Conservation (phyloP, 2,888 invertebrate species). For the Scaptomyza cyrtandrae region DNA sequence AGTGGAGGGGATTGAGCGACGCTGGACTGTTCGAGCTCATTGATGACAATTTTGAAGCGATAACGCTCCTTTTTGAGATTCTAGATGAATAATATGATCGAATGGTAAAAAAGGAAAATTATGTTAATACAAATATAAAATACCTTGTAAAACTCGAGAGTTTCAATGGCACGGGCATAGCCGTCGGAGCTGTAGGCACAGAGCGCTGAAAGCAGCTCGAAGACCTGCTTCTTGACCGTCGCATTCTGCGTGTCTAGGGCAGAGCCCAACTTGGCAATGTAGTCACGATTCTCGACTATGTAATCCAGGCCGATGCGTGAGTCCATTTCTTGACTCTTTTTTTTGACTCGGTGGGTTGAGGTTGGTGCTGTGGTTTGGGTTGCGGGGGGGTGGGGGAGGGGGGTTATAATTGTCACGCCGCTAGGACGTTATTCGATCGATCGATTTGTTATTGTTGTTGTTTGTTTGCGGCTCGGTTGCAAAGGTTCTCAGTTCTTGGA, state of each 20-base stretch:
- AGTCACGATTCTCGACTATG: constrained; percentile 96
- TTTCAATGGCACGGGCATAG: constrained; percentile 93
- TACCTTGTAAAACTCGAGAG: constrained; percentile 97
- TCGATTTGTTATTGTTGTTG: constrained; percentile 46
- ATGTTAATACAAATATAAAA: constrained; percentile 33
- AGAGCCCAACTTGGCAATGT: constrained; percentile 95
- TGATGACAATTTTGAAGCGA: constrained; percentile 94
- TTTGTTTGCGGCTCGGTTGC: constrained; percentile 53
- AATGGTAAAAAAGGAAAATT: not conserved
- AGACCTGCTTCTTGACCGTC: constrained; percentile 97
- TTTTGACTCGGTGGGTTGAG: constrained; percentile 20
- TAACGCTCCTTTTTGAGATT: constrained; percentile 94
- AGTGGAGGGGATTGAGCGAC: constrained; percentile 86
- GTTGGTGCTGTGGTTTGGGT: no score
- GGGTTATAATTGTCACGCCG: constrained; percentile 40
- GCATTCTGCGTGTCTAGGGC: constrained; percentile 96
- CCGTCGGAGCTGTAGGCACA: constrained; percentile 97
- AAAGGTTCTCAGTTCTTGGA: constrained; percentile 60
- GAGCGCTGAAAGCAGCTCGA: constrained; percentile 96
- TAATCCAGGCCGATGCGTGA: constrained; percentile 96
- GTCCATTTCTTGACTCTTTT: constrained; percentile 88
- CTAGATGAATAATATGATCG: constrained; percentile 85
- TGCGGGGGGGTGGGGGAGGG: not conserved
- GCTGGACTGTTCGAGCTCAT: constrained; percentile 91
- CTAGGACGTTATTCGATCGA: constrained; percentile 47